phyloP scores from a whole-genome alignment of 2,113 vertebrate species.

The Leptocoma aspasia region DNA sequence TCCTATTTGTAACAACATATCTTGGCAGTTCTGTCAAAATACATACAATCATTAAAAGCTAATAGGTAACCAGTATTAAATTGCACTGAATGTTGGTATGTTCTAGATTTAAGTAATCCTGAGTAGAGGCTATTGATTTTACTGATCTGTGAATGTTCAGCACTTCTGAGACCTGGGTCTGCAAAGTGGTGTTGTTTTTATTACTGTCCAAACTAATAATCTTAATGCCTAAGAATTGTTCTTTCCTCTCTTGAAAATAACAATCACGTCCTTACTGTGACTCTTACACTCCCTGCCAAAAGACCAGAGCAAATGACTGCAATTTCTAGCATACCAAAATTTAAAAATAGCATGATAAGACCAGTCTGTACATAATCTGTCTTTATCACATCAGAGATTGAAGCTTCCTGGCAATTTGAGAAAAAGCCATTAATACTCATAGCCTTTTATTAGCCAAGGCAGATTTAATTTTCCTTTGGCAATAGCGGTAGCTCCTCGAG shows the following conservation, averaged over 20 bases:
- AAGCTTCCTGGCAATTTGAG: constrained; percentile 59
- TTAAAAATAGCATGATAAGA: constrained; percentile 14
- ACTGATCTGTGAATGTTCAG: constrained; percentile 16
- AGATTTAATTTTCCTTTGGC: constrained; percentile 73
- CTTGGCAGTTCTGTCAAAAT: constrained; percentile 3
- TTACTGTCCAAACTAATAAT: background rate
- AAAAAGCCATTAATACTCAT: constrained; percentile 61
- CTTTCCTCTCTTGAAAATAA: constrained; percentile 20
- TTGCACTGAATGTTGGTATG: background rate
- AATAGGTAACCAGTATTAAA: background rate
- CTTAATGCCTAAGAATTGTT: background rate
- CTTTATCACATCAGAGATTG: constrained; percentile 44
- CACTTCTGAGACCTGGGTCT: background rate
- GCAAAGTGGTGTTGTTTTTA: constrained; percentile 7
- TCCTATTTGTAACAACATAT: background rate
- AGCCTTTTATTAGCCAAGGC: constrained; percentile 52
- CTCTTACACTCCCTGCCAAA: background rate
- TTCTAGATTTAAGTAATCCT: background rate
- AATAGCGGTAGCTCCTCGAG: constrained; percentile 40
- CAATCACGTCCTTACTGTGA: background rate
- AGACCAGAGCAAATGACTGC: background rate
- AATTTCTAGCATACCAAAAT: background rate
- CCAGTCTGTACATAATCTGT: background rate
- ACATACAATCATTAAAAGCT: background rate
- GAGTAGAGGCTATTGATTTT: constrained; percentile 30